These are phyloP conservation scores for Ips nitidus DNA, from an alignment of 1,140 invertebrate species.

Conservation along the genomic window DNA sequence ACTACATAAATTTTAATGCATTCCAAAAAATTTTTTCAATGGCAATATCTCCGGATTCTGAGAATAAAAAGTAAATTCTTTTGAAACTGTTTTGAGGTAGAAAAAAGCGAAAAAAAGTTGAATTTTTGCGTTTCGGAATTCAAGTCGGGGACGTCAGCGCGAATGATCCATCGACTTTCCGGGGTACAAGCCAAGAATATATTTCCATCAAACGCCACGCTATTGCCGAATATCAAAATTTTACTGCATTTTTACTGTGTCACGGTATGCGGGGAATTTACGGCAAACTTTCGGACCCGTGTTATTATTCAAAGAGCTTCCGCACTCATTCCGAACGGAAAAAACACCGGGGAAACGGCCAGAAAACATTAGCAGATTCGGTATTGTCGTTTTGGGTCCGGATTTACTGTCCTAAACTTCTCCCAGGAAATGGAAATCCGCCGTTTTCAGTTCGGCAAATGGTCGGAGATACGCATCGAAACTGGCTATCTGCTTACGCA, in stretches of 20 bases:
- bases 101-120: background rate
- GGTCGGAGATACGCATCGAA: constrained; percentile 9
- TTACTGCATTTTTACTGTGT: constrained; percentile 6
- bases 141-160: constrained; percentile 1
- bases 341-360: background rate
- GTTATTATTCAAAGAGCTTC: background rate
- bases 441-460: constrained; percentile 8
- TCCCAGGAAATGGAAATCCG: constrained; percentile 8
- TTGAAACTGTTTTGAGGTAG: background rate
- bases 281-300: background rate
- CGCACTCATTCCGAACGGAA: background rate
- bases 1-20: too few species aligned
- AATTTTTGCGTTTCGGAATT: background rate
- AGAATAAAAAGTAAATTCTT: too few species aligned
- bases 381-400: background rate
- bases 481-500: constrained; percentile 12
- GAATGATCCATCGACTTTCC: constrained; percentile 9
- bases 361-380: background rate
- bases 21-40: too few species aligned
- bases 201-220: constrained; percentile 7
- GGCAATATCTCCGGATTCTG: too few species aligned
- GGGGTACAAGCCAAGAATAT: constrained; percentile 9
- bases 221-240: constrained; percentile 2
- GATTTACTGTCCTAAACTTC: constrained; percentile 1
- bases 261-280: background rate